Percentiles rank a stretch among this genome's conserved stretches.
Conservation (phyloP, 2,888 invertebrate species). For the Rhingia rostrata region DNA sequence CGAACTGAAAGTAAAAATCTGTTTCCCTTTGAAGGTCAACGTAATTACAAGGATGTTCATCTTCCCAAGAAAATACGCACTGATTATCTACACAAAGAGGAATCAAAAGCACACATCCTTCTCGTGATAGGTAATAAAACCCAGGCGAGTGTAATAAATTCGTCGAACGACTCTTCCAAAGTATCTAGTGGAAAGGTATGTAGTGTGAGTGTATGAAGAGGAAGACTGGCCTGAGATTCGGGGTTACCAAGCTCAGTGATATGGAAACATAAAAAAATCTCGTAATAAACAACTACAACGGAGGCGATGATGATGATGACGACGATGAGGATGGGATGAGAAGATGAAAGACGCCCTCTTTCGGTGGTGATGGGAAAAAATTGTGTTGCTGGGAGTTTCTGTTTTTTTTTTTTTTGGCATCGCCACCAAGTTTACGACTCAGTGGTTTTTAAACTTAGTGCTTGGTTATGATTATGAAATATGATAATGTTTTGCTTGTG, state of each 20-base stretch:
- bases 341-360: conserved; percentile 29
- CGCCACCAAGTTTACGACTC: conserved; percentile 49
- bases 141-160: conserved; percentile 72
- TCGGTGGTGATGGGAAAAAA: conserved; percentile 26
- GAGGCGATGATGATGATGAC: conserved; percentile 24
- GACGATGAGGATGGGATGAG: not conserved
- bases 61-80: conserved; percentile 24
- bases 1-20: no score
- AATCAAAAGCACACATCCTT: conserved; percentile 26
- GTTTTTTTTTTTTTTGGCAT: conserved; percentile 11
- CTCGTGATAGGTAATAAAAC: conserved; percentile 62
- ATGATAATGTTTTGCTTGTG: conserved; percentile 36
- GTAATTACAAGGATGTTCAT: conserved; percentile 39
- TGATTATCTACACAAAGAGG: conserved; percentile 53
- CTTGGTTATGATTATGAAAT: conserved; percentile 58
- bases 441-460: conserved; percentile 56
- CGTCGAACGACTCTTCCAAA: conserved; percentile 58
- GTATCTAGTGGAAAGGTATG: conserved; percentile 12
- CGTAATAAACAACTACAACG: conserved; percentile 59
- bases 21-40: not conserved
- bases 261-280: conserved; percentile 63
- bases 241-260: conserved; percentile 50
- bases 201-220: not conserved
- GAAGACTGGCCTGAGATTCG: conserved; percentile 8
- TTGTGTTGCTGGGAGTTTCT: conserved; percentile 13